These are phyloP conservation scores for Platalea minor DNA, from an alignment of 2,797 vertebrate species.

Conservation along the genomic window DNA sequence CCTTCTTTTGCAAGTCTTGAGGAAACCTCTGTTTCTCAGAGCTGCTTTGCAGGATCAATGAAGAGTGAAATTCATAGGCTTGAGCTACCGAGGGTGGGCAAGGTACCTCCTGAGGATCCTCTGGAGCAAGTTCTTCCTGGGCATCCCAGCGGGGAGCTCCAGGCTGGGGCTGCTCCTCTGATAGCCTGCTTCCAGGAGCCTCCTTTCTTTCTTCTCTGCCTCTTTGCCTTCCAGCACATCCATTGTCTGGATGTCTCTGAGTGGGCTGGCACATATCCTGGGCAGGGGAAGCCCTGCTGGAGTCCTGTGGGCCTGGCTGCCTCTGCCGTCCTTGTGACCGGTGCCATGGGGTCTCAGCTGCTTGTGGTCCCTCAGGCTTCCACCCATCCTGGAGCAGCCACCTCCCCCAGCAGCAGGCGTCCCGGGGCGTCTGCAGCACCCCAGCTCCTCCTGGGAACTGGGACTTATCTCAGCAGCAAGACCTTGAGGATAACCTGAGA, in stretches of 20 bases:
- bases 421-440: neutral
- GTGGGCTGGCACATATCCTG: neutral
- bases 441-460: neutral
- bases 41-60: neutral
- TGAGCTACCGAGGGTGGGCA: neutral
- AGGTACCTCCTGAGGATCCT: conserved; percentile 26
- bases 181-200: neutral
- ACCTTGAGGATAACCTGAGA: neutral
- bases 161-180: neutral
- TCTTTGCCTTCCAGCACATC: neutral
- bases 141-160: neutral
- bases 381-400: fast-evolving
- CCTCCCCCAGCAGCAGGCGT: neutral
- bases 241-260: neutral
- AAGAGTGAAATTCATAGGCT: neutral
- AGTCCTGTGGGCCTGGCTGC: neutral
- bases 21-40: neutral
- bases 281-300: neutral
- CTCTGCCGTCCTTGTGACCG: fast-evolving
- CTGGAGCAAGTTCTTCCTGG: neutral
- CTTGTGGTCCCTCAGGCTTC: neutral
- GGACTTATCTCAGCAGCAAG: neutral
- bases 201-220: neutral
- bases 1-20: neutral
- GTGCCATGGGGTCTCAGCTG: neutral